These are phyloP conservation scores for Cydia strobilella DNA, from an alignment of 1,140 invertebrate genomes.

Conservation along the genomic window DNA sequence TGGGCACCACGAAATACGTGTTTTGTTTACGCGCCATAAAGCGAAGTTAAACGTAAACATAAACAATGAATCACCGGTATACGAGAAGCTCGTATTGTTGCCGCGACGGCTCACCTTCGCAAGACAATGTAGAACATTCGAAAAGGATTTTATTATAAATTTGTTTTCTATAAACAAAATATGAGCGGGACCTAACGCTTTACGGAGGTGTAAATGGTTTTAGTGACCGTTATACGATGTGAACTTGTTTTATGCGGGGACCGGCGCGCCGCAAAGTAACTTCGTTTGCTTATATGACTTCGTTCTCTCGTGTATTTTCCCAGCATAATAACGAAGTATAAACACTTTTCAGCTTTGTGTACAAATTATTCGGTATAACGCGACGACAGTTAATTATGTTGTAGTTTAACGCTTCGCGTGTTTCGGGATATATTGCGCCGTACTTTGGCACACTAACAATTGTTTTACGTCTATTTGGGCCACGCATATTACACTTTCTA, in stretches of 20 bases:
- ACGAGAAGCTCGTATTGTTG: constrained; percentile 19
- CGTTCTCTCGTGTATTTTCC: constrained; percentile 12
- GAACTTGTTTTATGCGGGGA: constrained; percentile 28
- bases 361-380: constrained; percentile 13
- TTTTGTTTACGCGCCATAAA: constrained; percentile 32
- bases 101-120: constrained; percentile 11
- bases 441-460: neutral
- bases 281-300: constrained; percentile 19
- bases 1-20: constrained; percentile 34
- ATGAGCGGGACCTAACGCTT: neutral
- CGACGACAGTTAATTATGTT: constrained; percentile 18
- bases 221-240: constrained; percentile 26
- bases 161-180: constrained; percentile 25
- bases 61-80: constrained; percentile 30
- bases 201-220: constrained; percentile 32
- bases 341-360: constrained; percentile 26
- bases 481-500: too few species aligned
- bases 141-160: constrained; percentile 18
- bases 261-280: constrained; percentile 26
- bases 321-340: constrained; percentile 1
- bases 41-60: constrained; percentile 31
- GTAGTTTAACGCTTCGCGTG: neutral
- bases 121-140: constrained; percentile 19
- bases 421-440: neutral
- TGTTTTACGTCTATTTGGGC: neutral